Evolutionary conservation across 2,113 vertebrate species (phyloP), one percentile per base, ranked within the genome.

Genomic region (Haplochromis vanheusdeni): DNA sequence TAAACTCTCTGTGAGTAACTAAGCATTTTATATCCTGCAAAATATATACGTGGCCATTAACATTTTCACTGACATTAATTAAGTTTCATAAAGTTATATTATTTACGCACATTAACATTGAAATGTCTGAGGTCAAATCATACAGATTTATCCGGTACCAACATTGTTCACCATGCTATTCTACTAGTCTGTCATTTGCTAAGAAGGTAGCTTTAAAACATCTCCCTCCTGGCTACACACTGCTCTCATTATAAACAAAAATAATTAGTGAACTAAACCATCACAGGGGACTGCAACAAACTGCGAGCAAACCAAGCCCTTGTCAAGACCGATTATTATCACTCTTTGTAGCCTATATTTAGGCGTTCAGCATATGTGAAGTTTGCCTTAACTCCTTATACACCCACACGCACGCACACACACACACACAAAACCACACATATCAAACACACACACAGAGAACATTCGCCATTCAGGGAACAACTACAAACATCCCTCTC

Each of bases 401-500:
- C 19, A 7, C 33, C 37, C 4, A 37, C 52, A 80, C 7, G 16
- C 47, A 33, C 79, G 9, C 65, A 75, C 33, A 35, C 4, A 37
- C 51, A 75, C 11, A n/a, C 49, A 35, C 80, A 19, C 68, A 35
- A 35, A 35, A 35, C 33, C 35, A 65, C 4, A 40, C 60, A 70
- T 12, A 35, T n/a, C 60, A n/a, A 7, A 65, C 58, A 65, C 40
- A 79, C 49, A 86, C 84, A 85, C 4, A 37, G 49, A 55, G n/a
- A 68, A 54, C 77, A 89, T 83, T 82, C 84, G 86, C 86, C 68
- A 93, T 90, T 93, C 86, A 91, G 80, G 79, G 58, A 93, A 89
- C 88, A 92, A 80, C 87, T 93, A 88, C 90, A 94, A 92, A 91
- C 91, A 89, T 87, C 89, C 81, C 89, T 92, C 91, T 93, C 92